Conservation (phyloP, 2,797 vertebrate species). For the Amazona ochrocephala region DNA sequence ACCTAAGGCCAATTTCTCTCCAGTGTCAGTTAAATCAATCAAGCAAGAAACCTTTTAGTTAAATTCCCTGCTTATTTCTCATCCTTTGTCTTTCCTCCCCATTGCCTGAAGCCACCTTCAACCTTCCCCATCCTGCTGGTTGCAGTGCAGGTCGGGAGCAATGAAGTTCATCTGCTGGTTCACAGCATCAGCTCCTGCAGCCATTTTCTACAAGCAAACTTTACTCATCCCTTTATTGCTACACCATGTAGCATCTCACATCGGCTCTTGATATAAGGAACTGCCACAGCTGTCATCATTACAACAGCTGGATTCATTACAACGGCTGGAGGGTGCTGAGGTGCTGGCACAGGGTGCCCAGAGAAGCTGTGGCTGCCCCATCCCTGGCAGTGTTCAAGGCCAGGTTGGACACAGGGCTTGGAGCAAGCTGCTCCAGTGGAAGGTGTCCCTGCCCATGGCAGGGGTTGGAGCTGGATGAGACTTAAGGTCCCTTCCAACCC, state of each 20-base stretch:
- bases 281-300: neutral
- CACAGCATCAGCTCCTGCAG: neutral
- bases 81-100: neutral
- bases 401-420: neutral
- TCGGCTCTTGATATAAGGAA: neutral
- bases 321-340: neutral
- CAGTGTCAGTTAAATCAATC: neutral
- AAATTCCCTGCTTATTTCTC: neutral
- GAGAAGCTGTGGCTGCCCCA: neutral
- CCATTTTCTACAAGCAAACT: neutral
- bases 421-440: neutral
- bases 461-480: neutral
- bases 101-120: neutral
- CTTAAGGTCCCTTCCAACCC: neutral
- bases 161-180: neutral
- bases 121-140: neutral
- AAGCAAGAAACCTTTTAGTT: neutral
- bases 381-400: neutral
- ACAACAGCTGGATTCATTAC: neutral
- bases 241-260: neutral
- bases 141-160: neutral
- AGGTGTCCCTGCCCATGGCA: neutral
- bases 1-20: slow-evolving; percentile 22
- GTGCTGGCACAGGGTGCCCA: neutral
- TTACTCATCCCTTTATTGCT: neutral